phyloP scores from a whole-genome alignment of 2,888 invertebrate genomes.

The Hedya salicella region DNA sequence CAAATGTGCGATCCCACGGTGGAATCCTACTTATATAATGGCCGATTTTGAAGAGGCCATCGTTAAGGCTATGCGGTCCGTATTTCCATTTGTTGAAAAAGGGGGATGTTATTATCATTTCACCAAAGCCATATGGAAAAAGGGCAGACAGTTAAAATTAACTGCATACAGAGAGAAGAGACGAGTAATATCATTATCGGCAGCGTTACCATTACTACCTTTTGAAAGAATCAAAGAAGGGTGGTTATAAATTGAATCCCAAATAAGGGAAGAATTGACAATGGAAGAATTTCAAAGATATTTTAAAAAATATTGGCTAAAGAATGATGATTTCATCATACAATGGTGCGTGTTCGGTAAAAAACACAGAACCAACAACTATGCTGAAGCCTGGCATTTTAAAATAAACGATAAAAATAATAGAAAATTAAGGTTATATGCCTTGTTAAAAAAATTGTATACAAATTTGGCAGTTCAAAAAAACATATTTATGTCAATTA shows the following conservation, averaged over 20 bases:
- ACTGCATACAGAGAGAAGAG: slow-evolving; percentile 5
- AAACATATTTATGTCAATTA: not conserved
- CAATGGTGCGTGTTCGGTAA: slow-evolving; percentile 11
- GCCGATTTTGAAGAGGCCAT: slow-evolving; percentile 7
- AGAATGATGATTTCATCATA: not conserved
- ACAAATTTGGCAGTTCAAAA: not conserved
- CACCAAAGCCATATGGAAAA: slow-evolving; percentile 16
- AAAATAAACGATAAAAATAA: slow-evolving; percentile 17
- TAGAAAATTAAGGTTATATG: slow-evolving; percentile 10
- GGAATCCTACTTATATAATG: slow-evolving; percentile 2
- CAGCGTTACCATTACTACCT: slow-evolving; percentile 12
- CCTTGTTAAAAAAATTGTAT: slow-evolving; percentile 6
- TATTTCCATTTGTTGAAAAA: slow-evolving; percentile 12
- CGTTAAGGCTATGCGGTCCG: slow-evolving; percentile 2
- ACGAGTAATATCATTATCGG: slow-evolving; percentile 8
- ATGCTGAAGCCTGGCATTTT: slow-evolving; percentile 20
- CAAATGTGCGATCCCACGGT: slow-evolving; percentile 3
- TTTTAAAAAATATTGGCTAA: not conserved
- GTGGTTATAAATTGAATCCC: slow-evolving; percentile 6
- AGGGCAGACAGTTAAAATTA: slow-evolving; percentile 15
- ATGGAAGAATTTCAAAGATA: not conserved
- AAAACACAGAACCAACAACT: slow-evolving; percentile 14
- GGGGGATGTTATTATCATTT: slow-evolving; percentile 20
- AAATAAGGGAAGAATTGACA: not conserved
- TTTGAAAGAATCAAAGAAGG: slow-evolving; percentile 11